Conservation (phyloP, 1,140 invertebrate genomes). For the Aphelinus certus region DNA sequence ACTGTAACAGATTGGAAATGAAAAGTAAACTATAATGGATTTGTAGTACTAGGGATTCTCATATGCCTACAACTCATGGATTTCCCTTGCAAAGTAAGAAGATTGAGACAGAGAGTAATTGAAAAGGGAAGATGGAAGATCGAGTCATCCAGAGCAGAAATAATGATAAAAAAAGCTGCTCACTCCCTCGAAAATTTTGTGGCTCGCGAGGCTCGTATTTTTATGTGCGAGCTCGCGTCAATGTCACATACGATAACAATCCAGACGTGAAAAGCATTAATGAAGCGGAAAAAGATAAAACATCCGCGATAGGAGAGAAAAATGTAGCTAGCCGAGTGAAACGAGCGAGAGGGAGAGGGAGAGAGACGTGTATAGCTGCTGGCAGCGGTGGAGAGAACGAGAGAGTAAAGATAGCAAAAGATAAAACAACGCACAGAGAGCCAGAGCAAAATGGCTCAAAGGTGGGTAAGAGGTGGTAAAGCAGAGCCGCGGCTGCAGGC, state of each 20-base stretch:
- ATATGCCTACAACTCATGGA: too few relatives aligned
- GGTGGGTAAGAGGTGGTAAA: conserved; percentile 10
- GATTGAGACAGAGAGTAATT: too few relatives aligned
- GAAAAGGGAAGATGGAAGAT: too few relatives aligned
- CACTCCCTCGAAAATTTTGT: too few relatives aligned
- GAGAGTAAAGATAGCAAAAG: conserved; percentile 31
- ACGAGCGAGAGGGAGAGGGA: neutral
- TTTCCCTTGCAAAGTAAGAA: too few relatives aligned
- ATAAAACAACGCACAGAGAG: neutral
- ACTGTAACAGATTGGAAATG: neutral
- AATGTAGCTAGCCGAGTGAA: conserved; percentile 9
- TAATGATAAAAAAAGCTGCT: too few relatives aligned
- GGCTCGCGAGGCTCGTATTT: too few relatives aligned
- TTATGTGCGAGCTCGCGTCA: too few relatives aligned
- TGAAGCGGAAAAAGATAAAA: conserved; percentile 24
- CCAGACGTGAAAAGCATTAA: conserved; percentile 13
- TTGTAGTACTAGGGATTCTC: too few relatives aligned
- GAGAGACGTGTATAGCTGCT: neutral
- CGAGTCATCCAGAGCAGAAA: too few relatives aligned
- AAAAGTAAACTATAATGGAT: too few relatives aligned
- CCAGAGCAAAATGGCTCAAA: neutral
- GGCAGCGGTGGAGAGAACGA: conserved; percentile 7
- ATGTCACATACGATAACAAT: neutral
- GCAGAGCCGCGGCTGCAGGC: neutral
- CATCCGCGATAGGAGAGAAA: neutral